phyloP scores from a whole-genome alignment of 2,113 vertebrate genomes.

The Grus americana region DNA sequence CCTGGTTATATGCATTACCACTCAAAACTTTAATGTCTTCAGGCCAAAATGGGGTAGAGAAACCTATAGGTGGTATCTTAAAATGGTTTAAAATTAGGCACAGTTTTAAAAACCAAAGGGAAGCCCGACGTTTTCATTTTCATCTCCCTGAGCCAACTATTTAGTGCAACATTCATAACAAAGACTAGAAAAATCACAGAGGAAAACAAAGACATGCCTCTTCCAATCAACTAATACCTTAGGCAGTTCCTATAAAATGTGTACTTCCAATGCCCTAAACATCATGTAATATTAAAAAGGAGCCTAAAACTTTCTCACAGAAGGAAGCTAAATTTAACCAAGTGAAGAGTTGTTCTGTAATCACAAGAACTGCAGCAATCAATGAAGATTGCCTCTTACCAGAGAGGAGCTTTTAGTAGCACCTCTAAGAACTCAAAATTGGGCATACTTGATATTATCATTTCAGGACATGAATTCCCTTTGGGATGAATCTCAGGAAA shows the following conservation, averaged over 20 bases:
- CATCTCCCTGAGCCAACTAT: not conserved
- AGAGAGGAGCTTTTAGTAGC: slow-evolving; percentile 7
- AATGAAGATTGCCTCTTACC: slow-evolving; percentile 47
- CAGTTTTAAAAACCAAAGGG: slow-evolving; percentile 3
- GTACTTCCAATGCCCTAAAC: slow-evolving; percentile 7
- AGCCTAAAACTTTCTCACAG: slow-evolving; percentile 17
- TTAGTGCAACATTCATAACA: slow-evolving; percentile 7
- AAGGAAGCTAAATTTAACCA: slow-evolving; percentile 30
- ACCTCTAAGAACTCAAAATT: slow-evolving; percentile 11
- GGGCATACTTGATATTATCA: not conserved
- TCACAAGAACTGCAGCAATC: slow-evolving; percentile 40
- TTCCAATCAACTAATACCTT: slow-evolving; percentile 19
- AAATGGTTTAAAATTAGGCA: slow-evolving; percentile 5
- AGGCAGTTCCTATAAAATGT: slow-evolving; percentile 29
- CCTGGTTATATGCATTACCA: not conserved
- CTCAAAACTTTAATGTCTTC: not conserved
- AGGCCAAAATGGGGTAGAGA: not conserved
- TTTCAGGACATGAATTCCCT: slow-evolving; percentile 6
- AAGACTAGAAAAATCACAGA: slow-evolving; percentile 23
- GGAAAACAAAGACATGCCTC: slow-evolving; percentile 24
- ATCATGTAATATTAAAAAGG: slow-evolving; percentile 45
- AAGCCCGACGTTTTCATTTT: not conserved
- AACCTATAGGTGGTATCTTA: not conserved
- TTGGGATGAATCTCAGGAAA: not conserved
- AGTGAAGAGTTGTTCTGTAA: slow-evolving; percentile 31